These are phyloP conservation scores for Heteronetta atricapilla DNA, from an alignment of 2,113 vertebrate genomes.

Conservation along the genomic window DNA sequence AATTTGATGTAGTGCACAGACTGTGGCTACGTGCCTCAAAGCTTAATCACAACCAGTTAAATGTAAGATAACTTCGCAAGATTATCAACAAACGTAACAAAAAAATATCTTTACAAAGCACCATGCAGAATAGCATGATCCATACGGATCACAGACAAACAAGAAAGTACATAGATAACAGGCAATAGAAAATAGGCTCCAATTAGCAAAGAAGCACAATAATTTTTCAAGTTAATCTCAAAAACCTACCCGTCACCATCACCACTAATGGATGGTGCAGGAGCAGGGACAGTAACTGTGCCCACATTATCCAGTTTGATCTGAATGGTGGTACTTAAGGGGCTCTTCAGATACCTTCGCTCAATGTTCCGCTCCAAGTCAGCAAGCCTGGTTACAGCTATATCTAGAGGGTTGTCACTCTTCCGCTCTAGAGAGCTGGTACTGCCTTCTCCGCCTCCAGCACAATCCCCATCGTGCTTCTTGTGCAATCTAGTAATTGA, in stretches of 20 bases:
- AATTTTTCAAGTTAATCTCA: slow-evolving; percentile 92
- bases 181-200: slow-evolving; percentile 90
- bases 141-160: slow-evolving; percentile 83
- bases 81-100: slow-evolving; percentile 82
- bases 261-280: slow-evolving; percentile 99
- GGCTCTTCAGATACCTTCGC: slow-evolving; percentile 99
- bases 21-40: slow-evolving; percentile 84
- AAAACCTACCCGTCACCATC: slow-evolving; percentile 99
- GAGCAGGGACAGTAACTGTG: slow-evolving; percentile 99
- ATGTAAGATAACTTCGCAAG: slow-evolving; percentile 81
- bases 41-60: slow-evolving; percentile 84
- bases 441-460: slow-evolving; percentile 85
- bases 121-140: slow-evolving; percentile 86
- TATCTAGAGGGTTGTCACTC: slow-evolving; percentile 99
- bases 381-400: slow-evolving; percentile 98
- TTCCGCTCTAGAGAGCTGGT: slow-evolving; percentile 87
- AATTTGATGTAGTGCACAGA: slow-evolving; percentile 86
- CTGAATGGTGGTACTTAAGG: slow-evolving; percentile 99
- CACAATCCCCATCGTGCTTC: slow-evolving; percentile 81
- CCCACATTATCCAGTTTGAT: slow-evolving; percentile 99
- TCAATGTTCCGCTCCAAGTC: slow-evolving; percentile 99
- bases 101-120: slow-evolving; percentile 82
- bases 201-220: slow-evolving; percentile 91
- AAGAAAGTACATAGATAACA: slow-evolving; percentile 87
- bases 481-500: slow-evolving; percentile 84